Percentiles rank a stretch among this genome's conserved stretches.
These are phyloP conservation scores for Dryobotodes eremita DNA, from an alignment of 2,888 invertebrate genomes.

Conservation along the genomic window DNA sequence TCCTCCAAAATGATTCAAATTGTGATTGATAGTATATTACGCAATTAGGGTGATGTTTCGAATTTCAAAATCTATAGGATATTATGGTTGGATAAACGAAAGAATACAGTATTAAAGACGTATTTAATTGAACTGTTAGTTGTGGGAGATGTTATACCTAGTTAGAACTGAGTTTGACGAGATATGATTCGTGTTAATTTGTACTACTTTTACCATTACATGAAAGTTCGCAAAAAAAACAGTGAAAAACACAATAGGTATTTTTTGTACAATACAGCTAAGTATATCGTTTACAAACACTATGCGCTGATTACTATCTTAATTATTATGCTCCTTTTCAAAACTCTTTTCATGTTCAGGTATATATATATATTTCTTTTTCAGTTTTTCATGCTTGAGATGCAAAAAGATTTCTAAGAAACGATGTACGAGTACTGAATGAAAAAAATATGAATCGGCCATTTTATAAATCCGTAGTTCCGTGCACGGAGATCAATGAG, in stretches of 20 bases:
- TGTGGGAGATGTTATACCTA: background rate
- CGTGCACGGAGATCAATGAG: constrained; percentile 33
- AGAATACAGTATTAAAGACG: background rate
- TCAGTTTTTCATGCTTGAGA: background rate
- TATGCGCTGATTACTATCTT: background rate
- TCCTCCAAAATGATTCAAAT: no score
- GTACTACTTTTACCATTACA: background rate
- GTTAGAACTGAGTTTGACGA: background rate
- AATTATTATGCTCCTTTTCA: background rate
- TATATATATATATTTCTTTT: no score
- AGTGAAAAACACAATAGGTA: background rate
- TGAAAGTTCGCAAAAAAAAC: background rate
- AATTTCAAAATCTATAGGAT: background rate
- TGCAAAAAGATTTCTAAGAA: constrained; percentile 7
- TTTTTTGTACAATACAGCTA: background rate
- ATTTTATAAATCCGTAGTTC: constrained; percentile 37
- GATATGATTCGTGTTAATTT: background rate
- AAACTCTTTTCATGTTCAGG: background rate
- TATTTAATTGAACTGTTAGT: background rate
- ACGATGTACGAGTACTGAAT: constrained; percentile 21
- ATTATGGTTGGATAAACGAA: background rate
- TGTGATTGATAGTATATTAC: no score
- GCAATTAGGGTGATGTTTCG: background rate
- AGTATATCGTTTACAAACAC: background rate
- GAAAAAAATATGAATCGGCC: constrained; percentile 23